Evolutionary conservation across 2,113 vertebrate species (phyloP), one percentile per base, ranked within the genome.

Genomic region (Osmerus mordax): DNA sequence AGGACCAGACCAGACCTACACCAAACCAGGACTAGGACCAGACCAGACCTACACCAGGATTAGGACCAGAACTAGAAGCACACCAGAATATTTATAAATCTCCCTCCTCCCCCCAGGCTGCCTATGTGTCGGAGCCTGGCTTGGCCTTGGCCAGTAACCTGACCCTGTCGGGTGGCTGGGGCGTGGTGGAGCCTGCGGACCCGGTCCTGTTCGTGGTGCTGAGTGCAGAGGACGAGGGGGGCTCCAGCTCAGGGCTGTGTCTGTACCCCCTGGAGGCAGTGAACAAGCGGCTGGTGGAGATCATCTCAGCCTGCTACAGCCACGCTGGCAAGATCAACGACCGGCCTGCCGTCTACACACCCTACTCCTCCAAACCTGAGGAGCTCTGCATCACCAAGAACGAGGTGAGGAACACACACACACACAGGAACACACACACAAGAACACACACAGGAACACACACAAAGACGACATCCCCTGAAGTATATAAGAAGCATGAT

Each of bases 191-290:
- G 79, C 87, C 3, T 76, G 74, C 0, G 14, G 87, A 93, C 61
- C 83, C 92, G 74, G 92, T 94, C 29, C 92, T 99, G 23, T 95
- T 97, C 51, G 88, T 92, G 0, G 92, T 94, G 82, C 97, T 96
- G 86, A 92, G 92, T 32, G 92, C 91, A 55, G 94, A 94, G 0
- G 88, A 91, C 55, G 92, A 92, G 25, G n/a, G 74, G 0, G 32
- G 32, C 32, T 56, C 72, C 0, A 19, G 14, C 0, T 94, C 96
- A 0, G 95, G 95, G 32, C 87, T 99, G 88, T 99, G 97, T 82
- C 87, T 96, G 76, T 99, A 93, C 86, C 92, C 95, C 0, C 87
- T 99, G 71, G 75, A 56, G 0, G 53, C 89, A 3, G 91, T 99
- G 68, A 94, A 97, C 14, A 13, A 70, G 2, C 88, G 88, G 80